Conservation (phyloP, 2,797 vertebrate species). For the Halcyon smyrnensis region DNA sequence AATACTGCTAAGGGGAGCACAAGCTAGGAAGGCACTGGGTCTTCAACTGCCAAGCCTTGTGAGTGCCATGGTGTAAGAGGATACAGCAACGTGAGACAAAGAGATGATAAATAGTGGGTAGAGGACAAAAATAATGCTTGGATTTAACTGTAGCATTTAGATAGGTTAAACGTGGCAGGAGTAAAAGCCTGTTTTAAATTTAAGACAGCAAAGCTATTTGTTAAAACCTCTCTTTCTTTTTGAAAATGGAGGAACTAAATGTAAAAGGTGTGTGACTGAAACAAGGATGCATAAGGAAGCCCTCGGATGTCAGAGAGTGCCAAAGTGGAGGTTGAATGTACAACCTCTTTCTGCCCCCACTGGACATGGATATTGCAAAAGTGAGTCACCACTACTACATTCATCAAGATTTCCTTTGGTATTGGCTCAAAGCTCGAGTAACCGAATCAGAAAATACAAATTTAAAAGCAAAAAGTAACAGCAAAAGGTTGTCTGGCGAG, state of each 20-base stretch:
- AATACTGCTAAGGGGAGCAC: neutral
- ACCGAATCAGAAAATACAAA: neutral
- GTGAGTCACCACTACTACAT: neutral
- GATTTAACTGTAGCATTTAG: neutral
- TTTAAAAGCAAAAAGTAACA: neutral
- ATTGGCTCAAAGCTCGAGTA: neutral
- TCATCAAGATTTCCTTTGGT: neutral
- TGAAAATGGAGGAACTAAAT: neutral
- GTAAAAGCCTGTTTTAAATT: neutral
- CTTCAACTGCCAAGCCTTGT: neutral
- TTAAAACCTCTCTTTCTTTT: neutral
- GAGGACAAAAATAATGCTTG: neutral
- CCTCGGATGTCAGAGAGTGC: neutral
- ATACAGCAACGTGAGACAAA: neutral
- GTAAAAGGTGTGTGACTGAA: neutral
- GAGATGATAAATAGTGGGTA: neutral
- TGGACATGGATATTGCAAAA: neutral
- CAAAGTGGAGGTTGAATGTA: neutral
- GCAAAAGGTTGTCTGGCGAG: neutral
- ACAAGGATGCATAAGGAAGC: neutral
- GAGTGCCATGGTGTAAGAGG: neutral
- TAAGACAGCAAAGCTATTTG: neutral
- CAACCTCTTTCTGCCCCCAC: neutral
- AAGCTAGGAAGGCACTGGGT: slow-evolving; percentile 10
- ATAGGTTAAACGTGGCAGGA: neutral